Evolutionary conservation across 2,888 invertebrate species (phyloP).

Genomic region (Apotomis capreana): DNA sequence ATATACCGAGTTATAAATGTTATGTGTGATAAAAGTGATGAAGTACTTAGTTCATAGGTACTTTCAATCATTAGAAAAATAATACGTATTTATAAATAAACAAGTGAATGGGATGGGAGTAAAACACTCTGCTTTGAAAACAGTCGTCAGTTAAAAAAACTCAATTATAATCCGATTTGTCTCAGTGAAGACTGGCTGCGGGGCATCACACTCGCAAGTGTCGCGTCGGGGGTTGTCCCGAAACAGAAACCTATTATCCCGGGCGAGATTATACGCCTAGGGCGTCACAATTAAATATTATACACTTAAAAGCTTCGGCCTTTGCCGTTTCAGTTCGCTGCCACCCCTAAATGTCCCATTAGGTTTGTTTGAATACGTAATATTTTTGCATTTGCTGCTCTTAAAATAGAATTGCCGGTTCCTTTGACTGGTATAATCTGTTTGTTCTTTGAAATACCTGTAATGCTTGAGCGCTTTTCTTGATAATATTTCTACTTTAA

Average conservation of each 20-base stretch:
- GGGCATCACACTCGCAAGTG: conserved; percentile 80
- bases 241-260: conserved; percentile 84
- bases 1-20: neutral
- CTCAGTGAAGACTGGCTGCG: conserved; percentile 73
- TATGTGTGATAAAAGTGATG: neutral
- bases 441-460: conserved; percentile 83
- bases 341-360: conserved; percentile 84
- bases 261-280: conserved; percentile 84
- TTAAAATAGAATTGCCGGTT: conserved; percentile 81
- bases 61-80: neutral
- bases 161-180: conserved; percentile 82
- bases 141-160: conserved; percentile 75
- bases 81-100: neutral
- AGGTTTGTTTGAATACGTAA: conserved; percentile 84
- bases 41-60: neutral
- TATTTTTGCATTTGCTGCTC: conserved; percentile 83
- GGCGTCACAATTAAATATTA: conserved; percentile 84
- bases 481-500: conserved; percentile 73
- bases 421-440: conserved; percentile 83
- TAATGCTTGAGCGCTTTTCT: conserved; percentile 77
- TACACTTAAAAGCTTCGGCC: conserved; percentile 84
- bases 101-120: conserved; percentile 42
- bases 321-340: conserved; percentile 83
- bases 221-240: conserved; percentile 80
- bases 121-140: conserved; percentile 52